Base-by-base conservation (phyloP, 1,140 invertebrate genomes). In the Temnothorax nylanderi region DNA sequence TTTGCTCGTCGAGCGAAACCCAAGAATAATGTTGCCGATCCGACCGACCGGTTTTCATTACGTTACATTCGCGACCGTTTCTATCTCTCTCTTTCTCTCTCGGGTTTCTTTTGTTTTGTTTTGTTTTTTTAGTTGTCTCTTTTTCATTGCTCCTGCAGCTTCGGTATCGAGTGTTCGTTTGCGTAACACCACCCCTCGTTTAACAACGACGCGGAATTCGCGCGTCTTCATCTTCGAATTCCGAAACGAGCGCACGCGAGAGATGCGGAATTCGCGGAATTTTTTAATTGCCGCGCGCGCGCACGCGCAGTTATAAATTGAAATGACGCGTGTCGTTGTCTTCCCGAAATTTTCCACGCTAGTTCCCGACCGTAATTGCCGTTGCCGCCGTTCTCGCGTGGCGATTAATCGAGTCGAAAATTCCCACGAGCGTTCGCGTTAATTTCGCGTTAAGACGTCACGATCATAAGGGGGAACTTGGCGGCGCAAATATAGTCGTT, bases 1-100 rank as follows among this genome's bases (percentile, higher is more conserved):
- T 82, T 74, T 58, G 67, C 65, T 34, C 54, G 67, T 21, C 54
- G 32, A 11, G 26, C 37, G 49, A 69, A 67, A 69, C 51, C 26
- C 69, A 84, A 84, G 80, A 84, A 84, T 74, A 84, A 84, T 74
- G 80, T 84, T 82, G 16, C 54, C 26, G 54, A 82, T 82, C 41
- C 18, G 51, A 26, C 13, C 41, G 41, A 72, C 18, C 80, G 80
- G 54, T 84, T 84, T 84, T 84, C 80, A 74, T 84, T 58, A 82
- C 37, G 78, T 74, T 60, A 71, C 16, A 34, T 34, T 37, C n/a
- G 41, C 64, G 16, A 69, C 60, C 21, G 26, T 26, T 69, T 26
- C 7, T 56, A 0, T 13, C 26, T 11, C 6, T 21, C 11, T 58
- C 8, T 47, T 26, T n/a, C 26, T 62, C 16, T 47, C 0, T 8